Conservation (phyloP, 2,797 vertebrate species). For the Florisuga fusca region DNA sequence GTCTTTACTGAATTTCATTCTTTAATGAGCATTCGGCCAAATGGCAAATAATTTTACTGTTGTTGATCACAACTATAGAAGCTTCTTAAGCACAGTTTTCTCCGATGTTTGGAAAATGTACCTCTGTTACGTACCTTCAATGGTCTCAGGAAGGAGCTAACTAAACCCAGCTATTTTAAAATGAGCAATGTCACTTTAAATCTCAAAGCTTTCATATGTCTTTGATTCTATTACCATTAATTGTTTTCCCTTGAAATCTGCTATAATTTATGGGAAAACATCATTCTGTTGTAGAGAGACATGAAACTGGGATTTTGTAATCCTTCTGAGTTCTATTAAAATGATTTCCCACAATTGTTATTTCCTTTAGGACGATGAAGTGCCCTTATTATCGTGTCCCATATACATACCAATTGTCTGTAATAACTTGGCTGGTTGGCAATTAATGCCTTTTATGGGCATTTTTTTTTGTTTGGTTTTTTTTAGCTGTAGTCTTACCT, state of each 20-base stretch:
- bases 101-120: neutral
- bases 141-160: neutral
- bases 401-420: neutral
- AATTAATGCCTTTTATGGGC: neutral
- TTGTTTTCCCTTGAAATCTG: constrained; percentile 27
- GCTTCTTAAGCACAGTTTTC: neutral
- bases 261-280: constrained; percentile 17
- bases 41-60: neutral
- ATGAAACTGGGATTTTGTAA: neutral
- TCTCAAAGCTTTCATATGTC: neutral
- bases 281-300: neutral
- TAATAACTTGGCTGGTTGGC: neutral
- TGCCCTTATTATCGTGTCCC: neutral
- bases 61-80: neutral
- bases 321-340: constrained; percentile 21
- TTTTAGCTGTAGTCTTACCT: neutral
- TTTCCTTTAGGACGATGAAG: neutral
- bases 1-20: neutral
- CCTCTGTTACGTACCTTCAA: neutral
- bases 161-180: neutral
- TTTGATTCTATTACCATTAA: constrained; percentile 26
- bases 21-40: neutral
- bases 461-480: neutral
- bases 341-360: constrained; percentile 7
- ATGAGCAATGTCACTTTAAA: neutral